Evolutionary conservation across 2,888 invertebrate species (phyloP).

Genomic region (Lochmaea capreae): DNA sequence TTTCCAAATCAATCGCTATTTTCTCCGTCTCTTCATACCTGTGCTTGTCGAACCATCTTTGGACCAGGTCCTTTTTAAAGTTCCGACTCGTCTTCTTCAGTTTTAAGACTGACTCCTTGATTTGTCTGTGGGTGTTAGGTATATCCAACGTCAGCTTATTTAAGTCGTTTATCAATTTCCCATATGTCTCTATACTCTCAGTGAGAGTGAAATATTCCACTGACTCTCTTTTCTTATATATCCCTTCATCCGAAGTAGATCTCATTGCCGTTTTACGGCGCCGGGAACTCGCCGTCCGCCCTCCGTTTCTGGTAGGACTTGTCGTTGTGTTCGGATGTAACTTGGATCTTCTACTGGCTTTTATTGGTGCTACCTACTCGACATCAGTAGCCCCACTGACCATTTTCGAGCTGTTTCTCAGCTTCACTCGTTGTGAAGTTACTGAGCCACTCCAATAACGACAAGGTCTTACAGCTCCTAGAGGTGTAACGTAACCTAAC

Average conservation of each 20-base stretch:
- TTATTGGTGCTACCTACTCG: conserved; percentile 6
- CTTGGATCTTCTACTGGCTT: conserved; percentile 3
- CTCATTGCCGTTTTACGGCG: not conserved
- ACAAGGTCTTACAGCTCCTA: not conserved
- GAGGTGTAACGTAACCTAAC: not conserved
- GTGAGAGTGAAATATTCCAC: not conserved
- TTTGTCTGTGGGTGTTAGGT: not conserved
- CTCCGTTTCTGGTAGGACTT: not conserved
- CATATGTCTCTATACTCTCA: not conserved
- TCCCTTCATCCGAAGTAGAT: not conserved
- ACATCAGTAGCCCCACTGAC: conserved; percentile 3
- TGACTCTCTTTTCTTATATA: not conserved
- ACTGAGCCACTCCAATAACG: not conserved
- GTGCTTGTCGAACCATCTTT: not conserved
- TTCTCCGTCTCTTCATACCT: not conserved
- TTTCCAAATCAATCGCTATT: not conserved
- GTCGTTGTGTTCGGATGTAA: not conserved
- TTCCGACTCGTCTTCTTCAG: not conserved
- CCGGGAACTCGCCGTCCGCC: not conserved
- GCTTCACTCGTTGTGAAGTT: not conserved
- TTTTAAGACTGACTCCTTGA: not conserved
- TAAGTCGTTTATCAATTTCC: not conserved
- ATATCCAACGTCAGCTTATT: not conserved
- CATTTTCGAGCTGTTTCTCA: not conserved
- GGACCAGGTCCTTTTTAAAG: not conserved